These are phyloP conservation scores for Camelus bactrianus DNA, from an alignment of 2,113 vertebrate genomes.

Conservation along the genomic window DNA sequence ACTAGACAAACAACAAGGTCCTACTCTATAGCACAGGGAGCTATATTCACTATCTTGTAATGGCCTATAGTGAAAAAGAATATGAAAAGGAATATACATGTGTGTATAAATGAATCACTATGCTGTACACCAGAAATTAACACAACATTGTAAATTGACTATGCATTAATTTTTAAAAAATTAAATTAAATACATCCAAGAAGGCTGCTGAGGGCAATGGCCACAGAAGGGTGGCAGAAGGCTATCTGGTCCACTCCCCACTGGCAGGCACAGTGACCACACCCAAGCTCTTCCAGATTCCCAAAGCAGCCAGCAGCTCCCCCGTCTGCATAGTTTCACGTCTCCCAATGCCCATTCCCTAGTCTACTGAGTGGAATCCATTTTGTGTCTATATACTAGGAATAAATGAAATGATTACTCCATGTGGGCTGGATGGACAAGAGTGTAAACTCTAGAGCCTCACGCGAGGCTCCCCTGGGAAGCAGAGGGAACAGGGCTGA, in stretches of 20 bases:
- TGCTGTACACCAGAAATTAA: no score
- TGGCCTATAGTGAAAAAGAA: no score
- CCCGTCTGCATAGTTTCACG: not conserved
- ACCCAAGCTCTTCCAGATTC: not conserved
- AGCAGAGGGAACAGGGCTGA: not conserved
- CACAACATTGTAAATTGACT: no score
- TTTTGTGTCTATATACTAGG: not conserved
- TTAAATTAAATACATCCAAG: not conserved
- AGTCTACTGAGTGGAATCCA: not conserved
- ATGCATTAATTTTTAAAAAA: no score
- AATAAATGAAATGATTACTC: not conserved
- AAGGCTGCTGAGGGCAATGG: not conserved
- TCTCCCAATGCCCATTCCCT: not conserved
- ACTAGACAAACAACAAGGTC: no score
- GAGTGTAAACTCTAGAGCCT: not conserved
- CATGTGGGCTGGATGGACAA: not conserved
- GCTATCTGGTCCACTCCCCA: not conserved
- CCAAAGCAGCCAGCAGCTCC: not conserved
- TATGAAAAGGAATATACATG: no score
- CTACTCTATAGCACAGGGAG: no score
- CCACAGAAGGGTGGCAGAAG: not conserved
- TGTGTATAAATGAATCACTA: no score
- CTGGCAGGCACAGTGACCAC: not conserved
- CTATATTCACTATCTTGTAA: no score
- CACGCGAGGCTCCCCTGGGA: not conserved